phyloP scores from a whole-genome alignment of 2,888 invertebrate genomes.

The Molorchus minor region DNA sequence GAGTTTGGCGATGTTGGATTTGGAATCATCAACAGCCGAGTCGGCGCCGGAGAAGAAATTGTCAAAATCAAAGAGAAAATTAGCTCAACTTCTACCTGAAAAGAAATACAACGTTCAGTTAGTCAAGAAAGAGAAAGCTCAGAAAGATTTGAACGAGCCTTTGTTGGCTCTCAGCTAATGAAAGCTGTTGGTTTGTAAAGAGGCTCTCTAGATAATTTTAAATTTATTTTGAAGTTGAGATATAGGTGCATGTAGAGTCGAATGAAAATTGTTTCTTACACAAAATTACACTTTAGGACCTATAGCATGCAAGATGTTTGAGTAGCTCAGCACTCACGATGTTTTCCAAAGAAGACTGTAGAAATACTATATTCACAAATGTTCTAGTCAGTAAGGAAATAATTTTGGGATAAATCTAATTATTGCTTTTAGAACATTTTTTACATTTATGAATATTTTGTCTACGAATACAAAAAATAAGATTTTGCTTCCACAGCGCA shows the following conservation, averaged over 20 bases:
- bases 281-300: not conserved
- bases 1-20: conserved; percentile 77
- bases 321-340: too few species aligned
- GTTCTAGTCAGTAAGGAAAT: not conserved
- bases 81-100: conserved; percentile 66
- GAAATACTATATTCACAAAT: not conserved
- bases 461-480: not conserved
- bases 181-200: not conserved
- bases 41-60: conserved; percentile 60
- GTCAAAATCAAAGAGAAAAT: conserved; percentile 73
- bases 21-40: conserved; percentile 58
- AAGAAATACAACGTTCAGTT: conserved; percentile 66
- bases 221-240: not conserved
- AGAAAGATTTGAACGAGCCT: conserved; percentile 69
- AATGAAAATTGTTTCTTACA: not conserved
- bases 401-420: not conserved
- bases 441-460: not conserved
- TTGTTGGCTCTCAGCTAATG: conserved; percentile 72
- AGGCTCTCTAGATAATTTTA: conserved; percentile 9
- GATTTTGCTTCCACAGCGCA: not conserved
- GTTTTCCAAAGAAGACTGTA: conserved; percentile 1
- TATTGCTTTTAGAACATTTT: not conserved
- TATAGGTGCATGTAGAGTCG: not conserved
- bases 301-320: too few species aligned
- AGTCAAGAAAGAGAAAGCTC: conserved; percentile 47